Base-by-base conservation (phyloP, 2,797 vertebrate genomes). In the Delichon dasypus region DNA sequence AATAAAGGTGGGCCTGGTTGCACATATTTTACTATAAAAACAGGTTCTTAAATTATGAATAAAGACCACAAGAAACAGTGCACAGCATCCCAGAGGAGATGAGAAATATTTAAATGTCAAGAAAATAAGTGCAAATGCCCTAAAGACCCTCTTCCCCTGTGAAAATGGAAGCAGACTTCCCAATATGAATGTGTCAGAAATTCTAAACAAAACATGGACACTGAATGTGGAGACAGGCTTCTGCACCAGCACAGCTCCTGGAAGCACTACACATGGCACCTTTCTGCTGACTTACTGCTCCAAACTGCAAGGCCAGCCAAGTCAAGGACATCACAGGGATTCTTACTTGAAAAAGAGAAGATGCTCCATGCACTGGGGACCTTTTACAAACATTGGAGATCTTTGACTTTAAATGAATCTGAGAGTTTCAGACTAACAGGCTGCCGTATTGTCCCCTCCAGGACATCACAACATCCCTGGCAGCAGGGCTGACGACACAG, bases 391-490 rank as follows among this genome's bases (percentile, higher is more conserved):
- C 7, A 26, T 61, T 65, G 62, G 76, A 79, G 19, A 16, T 79
- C 51, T 94, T 82, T 9, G 15, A 73, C 50, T 89, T 75, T 11
- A 92, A 92, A 64, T 6, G 4, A 14, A 74, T 80, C 62, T 60
- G 64, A 79, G 48, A 57, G 5, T 27, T 74, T 79, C 68, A 79
- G 47, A 17, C 11, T 64, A 64, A 82, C 36, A 87, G 44, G 21
- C 30, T 87, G 51, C 61, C 80, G 77, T 85, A 86, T 60, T 90
- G 93, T 61, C 61, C 86, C 34, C 86, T 95, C 77, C 71, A 85
- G 88, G 90, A 94, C 60, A 88, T 67, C 78, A 51, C 71, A 71
- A 73, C 8, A 3, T 77, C 88, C 38, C 65, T 92, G 75, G 78
- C 75, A 91, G 53, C 67, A 54, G 53, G 40, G 53, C 55, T 23